These are phyloP conservation scores for Mobula birostris DNA, from an alignment of 2,113 vertebrate species.

Conservation along the genomic window DNA sequence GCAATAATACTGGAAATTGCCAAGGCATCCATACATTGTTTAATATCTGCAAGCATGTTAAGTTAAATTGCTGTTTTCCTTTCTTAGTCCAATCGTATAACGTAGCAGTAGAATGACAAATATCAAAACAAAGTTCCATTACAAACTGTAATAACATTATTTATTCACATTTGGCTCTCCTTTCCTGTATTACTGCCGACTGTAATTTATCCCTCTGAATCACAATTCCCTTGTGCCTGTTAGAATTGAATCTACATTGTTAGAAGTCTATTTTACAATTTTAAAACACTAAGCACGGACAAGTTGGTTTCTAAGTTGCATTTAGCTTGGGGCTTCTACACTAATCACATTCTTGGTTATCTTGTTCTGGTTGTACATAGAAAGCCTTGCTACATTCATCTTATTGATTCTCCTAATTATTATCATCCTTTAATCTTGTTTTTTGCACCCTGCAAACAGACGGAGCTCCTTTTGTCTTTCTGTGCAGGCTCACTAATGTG, in stretches of 20 bases:
- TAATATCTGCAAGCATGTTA: neutral
- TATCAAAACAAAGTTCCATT: neutral
- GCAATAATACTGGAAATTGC: neutral
- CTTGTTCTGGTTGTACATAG: neutral
- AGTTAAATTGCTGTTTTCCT: neutral
- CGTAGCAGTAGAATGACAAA: neutral
- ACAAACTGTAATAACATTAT: neutral
- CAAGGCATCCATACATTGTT: neutral
- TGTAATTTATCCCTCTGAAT: neutral
- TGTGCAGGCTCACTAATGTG: neutral
- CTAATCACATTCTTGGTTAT: neutral
- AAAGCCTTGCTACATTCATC: neutral
- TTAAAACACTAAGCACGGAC: neutral
- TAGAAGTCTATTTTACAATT: neutral
- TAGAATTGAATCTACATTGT: neutral
- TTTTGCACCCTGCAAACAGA: neutral
- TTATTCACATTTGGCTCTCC: neutral
- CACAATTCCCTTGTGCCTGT: neutral
- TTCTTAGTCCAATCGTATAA: neutral
- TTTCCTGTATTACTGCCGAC: neutral
- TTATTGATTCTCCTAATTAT: conserved; percentile 2
- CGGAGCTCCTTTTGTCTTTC: neutral
- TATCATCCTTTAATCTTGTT: neutral
- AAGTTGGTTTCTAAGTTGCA: neutral
- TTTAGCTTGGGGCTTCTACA: neutral